Percentiles rank a stretch among this genome's conserved stretches.
Evolutionary conservation across 2,888 invertebrate species (phyloP).

Genomic region (Rhabditoides inermis): DNA sequence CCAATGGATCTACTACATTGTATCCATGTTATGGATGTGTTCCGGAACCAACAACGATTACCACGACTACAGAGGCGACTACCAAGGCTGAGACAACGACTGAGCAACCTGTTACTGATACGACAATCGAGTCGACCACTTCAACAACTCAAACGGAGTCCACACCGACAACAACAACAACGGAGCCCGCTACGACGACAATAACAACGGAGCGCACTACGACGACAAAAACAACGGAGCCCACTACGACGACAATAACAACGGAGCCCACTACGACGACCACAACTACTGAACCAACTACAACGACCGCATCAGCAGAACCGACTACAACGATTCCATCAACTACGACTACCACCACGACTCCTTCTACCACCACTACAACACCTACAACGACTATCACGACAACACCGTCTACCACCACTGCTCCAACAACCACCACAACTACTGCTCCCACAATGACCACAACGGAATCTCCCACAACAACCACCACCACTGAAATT

Average conservation of each 20-base stretch:
- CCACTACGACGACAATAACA: conserved; percentile 2
- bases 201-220: conserved; percentile 1
- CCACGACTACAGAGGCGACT: conserved; percentile 5
- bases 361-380: conserved; percentile 1
- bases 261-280: conserved; percentile 5
- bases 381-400: neutral
- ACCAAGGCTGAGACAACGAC: conserved; percentile 3
- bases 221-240: neutral
- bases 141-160: conserved; percentile 7
- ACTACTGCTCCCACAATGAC: conserved; percentile 5
- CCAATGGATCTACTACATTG: too few species aligned
- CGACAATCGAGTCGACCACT: conserved; percentile 6
- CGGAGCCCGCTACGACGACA: conserved; percentile 3
- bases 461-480: conserved; percentile 2
- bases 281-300: neutral
- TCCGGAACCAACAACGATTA: conserved; percentile 1
- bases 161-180: conserved; percentile 4
- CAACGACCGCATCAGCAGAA: conserved; percentile 2
- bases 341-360: conserved; percentile 8
- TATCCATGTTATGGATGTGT: too few species aligned
- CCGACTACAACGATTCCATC: conserved; percentile 3
- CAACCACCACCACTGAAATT: conserved; percentile 5
- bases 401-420: neutral
- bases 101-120: neutral
- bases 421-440: conserved; percentile 2